phyloP scores from a whole-genome alignment of 2,888 invertebrate species.

The Drosophila tanythrix region DNA sequence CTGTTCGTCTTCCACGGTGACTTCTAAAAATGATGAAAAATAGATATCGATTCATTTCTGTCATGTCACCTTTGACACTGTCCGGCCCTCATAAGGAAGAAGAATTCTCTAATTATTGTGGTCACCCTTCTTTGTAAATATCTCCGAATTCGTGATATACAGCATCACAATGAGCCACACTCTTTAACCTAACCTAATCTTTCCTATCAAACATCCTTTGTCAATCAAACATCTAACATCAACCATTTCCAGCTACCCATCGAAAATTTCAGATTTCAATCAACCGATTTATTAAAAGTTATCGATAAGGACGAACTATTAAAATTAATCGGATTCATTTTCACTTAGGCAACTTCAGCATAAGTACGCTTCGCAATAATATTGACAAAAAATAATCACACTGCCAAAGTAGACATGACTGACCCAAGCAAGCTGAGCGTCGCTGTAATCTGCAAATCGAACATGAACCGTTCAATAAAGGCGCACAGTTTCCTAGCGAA shows the following conservation, averaged over 20 bases:
- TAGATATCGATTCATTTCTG: neutral
- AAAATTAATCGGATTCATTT: too few species aligned
- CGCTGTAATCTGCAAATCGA: conserved; percentile 99
- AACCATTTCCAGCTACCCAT: neutral
- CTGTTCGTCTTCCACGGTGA: too few species aligned
- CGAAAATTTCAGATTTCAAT: neutral
- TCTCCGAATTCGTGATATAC: neutral
- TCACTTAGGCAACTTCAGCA: too few species aligned
- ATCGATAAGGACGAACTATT: too few species aligned
- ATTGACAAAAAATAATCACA: conserved; percentile 39
- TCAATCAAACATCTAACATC: neutral
- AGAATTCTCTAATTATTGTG: neutral
- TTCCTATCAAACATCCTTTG: too few species aligned
- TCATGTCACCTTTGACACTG: neutral
- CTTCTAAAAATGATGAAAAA: neutral
- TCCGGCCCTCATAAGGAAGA: neutral
- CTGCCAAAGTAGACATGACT: conserved; percentile 79
- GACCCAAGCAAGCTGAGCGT: conserved; percentile 88
- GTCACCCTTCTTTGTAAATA: neutral
- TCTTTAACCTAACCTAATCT: too few species aligned
- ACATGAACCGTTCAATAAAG: conserved; percentile 99
- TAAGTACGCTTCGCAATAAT: conserved; percentile 21
- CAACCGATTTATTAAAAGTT: too few species aligned
- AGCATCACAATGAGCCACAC: neutral
- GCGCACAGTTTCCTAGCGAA: conserved; percentile 98